Percentiles rank a stretch among this genome's conserved stretches.
Evolutionary conservation across 30 jellyfish, hydroid and myxozoan species (phyloP).

Genomic region (Phacellophora camtschatica): DNA sequence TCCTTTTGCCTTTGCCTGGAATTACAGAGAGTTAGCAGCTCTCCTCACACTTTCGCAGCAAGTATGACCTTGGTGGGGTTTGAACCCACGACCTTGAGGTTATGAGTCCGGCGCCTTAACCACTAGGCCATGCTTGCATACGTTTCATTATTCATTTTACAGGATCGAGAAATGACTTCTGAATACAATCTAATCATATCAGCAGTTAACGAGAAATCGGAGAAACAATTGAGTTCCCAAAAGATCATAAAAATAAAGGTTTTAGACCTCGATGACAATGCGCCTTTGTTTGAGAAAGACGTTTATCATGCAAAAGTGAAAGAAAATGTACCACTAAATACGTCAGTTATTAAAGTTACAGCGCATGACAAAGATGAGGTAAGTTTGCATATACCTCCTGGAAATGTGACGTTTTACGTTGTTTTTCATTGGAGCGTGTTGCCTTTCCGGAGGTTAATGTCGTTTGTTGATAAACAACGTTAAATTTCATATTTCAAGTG

Average conservation of each 20-base stretch:
- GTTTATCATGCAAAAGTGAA: constrained; percentile 7
- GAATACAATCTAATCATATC: constrained; percentile 41
- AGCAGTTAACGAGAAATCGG: constrained; percentile 28
- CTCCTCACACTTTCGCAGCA: no score
- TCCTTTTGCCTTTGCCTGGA: no score
- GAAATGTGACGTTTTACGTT: no score
- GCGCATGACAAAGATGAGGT: constrained; percentile 49
- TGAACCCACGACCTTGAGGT: no score
- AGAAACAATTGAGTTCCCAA: not conserved
- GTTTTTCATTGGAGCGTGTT: not conserved
- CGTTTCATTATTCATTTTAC: not conserved
- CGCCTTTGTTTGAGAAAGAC: constrained; percentile 21
- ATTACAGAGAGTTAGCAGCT: no score
- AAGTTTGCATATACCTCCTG: not conserved
- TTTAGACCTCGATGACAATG: constrained; percentile 52
- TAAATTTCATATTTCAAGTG: not conserved
- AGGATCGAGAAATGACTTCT: constrained; percentile 62
- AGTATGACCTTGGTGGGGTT: no score
- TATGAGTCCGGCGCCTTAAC: no score
- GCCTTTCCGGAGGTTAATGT: not conserved
- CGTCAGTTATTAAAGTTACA: constrained; percentile 38
- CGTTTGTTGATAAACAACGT: no score
- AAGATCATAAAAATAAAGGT: not conserved
- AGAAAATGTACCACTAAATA: constrained; percentile 23
- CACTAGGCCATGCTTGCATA: no score